These are phyloP conservation scores for Anhinga anhinga DNA, from an alignment of 2,113 vertebrate genomes.

Conservation along the genomic window DNA sequence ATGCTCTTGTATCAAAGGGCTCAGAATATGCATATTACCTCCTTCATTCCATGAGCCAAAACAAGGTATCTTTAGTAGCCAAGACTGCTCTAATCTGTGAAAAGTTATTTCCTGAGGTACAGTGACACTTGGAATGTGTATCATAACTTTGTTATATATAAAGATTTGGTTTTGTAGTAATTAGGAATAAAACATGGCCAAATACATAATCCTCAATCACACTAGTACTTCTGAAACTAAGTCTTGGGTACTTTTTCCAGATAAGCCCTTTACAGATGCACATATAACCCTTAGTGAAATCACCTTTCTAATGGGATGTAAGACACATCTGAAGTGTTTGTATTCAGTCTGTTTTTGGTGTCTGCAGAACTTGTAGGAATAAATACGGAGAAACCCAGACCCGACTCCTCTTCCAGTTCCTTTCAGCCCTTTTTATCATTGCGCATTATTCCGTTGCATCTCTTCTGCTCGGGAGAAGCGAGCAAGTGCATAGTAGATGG, in stretches of 20 bases:
- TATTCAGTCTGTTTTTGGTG: neutral
- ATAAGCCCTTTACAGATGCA: neutral
- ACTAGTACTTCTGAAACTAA: neutral
- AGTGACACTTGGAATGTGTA: neutral
- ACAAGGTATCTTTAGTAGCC: neutral
- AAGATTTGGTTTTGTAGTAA: neutral
- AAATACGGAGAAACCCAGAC: neutral
- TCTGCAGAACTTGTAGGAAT: neutral
- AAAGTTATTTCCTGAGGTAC: neutral
- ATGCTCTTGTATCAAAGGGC: neutral
- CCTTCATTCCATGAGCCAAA: neutral
- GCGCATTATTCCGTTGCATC: neutral
- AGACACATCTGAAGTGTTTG: neutral
- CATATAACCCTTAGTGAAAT: neutral
- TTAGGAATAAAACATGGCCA: neutral
- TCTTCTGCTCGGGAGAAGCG: neutral
- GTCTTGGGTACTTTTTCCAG: neutral
- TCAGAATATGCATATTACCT: fast-evolving
- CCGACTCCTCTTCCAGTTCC: neutral
- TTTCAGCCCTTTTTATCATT: neutral
- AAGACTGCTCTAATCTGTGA: neutral
- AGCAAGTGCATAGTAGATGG: neutral
- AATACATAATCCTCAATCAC: neutral
- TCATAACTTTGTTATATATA: neutral
- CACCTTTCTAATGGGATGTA: neutral